Evolutionary conservation across 2,113 vertebrate genomes (phyloP), one percentile per base, ranked within the genome.

Genomic region (Pipra filicauda): DNA sequence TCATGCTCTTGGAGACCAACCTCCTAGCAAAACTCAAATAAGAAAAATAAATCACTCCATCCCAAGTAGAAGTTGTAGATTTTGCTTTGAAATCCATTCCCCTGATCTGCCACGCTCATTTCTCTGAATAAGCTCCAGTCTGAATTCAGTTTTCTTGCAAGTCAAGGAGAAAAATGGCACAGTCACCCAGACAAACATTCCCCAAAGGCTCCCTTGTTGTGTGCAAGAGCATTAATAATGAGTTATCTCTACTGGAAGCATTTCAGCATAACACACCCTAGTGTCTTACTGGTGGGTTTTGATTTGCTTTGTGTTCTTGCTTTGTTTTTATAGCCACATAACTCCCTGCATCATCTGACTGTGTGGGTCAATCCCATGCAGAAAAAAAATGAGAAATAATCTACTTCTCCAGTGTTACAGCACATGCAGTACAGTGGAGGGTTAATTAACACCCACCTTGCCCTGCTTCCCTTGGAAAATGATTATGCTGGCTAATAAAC

Each of bases 401-500:
- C 7, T 54, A 44, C 67, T 91, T 78, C 49, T 81, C n/a, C 54
- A 57, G 28, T 23, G 7, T n/a, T 85, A 28, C 3, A 69, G 28
- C 8, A 48, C 30, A 43, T 27, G 15, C 12, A 73, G 33, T 58
- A 48, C 5, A 65, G 26, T 4, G 16, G 43, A 80, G 11, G 27
- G 33, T 58, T 91, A 88, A 95, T 83, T 79, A 82, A 91, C 66
- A 85, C 62, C 24, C 43, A 70, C 30, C 74, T 85, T 44, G 33
- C 51, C n/a, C 35, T 57, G 7, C 46, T 96, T 80, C 46, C 64
- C 58, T 88, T 74, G 55, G 75, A 95, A 94, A 95, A 93, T 90
- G 62, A 90, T 72, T 79, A 66, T 62, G 49, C 64, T 85, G n/a
- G 44, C 94, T 83, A 93, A 91, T 91, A 96, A 96, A 94, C 35